These are phyloP conservation scores for Liopterus haemorrhoidalis DNA, from an alignment of 2,888 invertebrate species.

Conservation along the genomic window DNA sequence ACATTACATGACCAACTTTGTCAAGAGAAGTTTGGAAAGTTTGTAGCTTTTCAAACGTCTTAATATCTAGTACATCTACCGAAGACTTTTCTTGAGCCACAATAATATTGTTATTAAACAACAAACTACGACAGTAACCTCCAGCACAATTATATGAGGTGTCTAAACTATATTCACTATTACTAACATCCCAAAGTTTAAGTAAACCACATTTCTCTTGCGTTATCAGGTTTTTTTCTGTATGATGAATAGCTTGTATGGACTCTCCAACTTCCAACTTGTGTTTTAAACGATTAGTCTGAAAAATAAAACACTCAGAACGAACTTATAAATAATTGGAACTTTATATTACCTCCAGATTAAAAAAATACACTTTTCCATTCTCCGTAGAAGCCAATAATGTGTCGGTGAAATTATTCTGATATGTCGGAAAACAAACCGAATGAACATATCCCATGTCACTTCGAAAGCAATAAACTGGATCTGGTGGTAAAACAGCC, in stretches of 20 bases:
- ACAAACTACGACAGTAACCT: constrained; percentile 66
- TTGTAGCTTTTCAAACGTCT: constrained; percentile 42
- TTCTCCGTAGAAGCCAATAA: constrained; percentile 68
- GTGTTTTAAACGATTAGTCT: constrained; percentile 66
- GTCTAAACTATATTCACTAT: constrained; percentile 54
- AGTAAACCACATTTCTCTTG: constrained; percentile 69
- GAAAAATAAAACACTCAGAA: constrained; percentile 39
- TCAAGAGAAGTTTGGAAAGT: constrained; percentile 45
- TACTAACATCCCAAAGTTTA: constrained; percentile 57
- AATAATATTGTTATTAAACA: constrained; percentile 56
- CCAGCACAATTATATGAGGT: constrained; percentile 56
- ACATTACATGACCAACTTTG: constrained; percentile 61
- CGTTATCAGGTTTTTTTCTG: constrained; percentile 58
- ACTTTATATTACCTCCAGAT: constrained; percentile 58
- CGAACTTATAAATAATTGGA: constrained; percentile 4
- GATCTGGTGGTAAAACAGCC: constrained; percentile 73
- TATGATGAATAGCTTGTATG: constrained; percentile 57
- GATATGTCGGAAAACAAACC: constrained; percentile 58
- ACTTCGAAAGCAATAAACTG: constrained; percentile 65
- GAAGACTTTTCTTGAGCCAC: constrained; percentile 59
- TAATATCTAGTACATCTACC: constrained; percentile 47
- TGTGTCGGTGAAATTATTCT: constrained; percentile 52
- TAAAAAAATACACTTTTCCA: constrained; percentile 72
- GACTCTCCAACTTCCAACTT: constrained; percentile 61
- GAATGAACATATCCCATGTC: constrained; percentile 69